Base-by-base conservation (phyloP, 2,888 invertebrate species). In the Abrostola triplasia region DNA sequence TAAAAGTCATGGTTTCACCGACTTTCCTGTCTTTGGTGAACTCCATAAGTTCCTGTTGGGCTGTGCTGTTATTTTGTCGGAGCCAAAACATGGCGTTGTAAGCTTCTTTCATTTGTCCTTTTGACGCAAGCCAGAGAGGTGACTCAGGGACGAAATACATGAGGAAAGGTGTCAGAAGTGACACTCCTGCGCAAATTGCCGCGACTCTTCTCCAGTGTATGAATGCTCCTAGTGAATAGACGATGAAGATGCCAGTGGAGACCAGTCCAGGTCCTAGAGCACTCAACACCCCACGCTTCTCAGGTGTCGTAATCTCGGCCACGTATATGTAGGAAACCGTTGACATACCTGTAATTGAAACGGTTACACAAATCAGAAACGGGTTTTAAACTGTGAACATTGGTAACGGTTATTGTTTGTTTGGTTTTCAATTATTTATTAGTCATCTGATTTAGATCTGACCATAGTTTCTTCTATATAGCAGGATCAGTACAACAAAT, bases 191-290 rank as follows among this genome's bases (percentile, higher is more conserved):
- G 82, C 96, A 96, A 42, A 96, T 94, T 1, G 96, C 95, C 0
- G 96, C 96, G 0, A 96, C 95, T 60, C 94, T 95, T 66, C 96
- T 93, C 97, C 97, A 97, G 62, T 95, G 95, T 8, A 96, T 88
- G 80, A 96, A 93, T 10, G 96, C 96, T 35, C 97, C 97, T 9
- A 97, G 82, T 0, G 95, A 95, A 88, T 97, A 97, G 4, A 96
- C 96, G 56, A 96, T 89, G 64, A 97, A 95, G 64, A 97, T 97
- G 0, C 97, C 97, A 2, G 97, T 95, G 0, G 97, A 97, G 35
- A 97, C 97, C 69, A 96, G 90, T 0, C 97, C 96, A 0, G 97
- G 97, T 0, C 97, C 97, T 35, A 96, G 84, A 0, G 97, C 96
- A 70, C 97, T 96, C 8, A 97, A 91, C 58, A 96, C 95, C 0